Evolutionary conservation across 2,113 vertebrate genomes (phyloP), one percentile per base, ranked within the genome.

Genomic region (Zonotrichia leucophrys): DNA sequence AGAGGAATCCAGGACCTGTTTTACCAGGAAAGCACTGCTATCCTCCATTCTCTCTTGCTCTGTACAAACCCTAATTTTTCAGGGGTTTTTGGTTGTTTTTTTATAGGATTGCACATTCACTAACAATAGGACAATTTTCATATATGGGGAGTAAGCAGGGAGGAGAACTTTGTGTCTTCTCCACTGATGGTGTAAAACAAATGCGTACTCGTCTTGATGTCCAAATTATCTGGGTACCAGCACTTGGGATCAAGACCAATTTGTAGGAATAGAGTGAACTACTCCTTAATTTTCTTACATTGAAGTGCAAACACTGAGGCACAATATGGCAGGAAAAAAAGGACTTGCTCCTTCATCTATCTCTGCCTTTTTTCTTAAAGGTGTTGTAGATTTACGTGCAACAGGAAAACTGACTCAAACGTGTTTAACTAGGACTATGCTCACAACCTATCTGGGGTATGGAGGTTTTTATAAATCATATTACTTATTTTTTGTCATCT

Each of bases 401-500:
- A 62, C 33, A 41, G 49, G 30, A 82, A 93, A 74, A 84, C 23
- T 56, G 56, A 90, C 69, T 89, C 58, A 72, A 75, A 69, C 1
- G 0, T 74, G 31, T 78, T 77, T 75, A 75, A 49, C 53, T n/a
- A 75, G 31, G 35, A 83, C 25, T 53, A 35, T 16, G 28, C 7
- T 89, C 81, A 81, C 23, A 35, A 24, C 28, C 33, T 69, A 30
- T 59, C 79, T 64, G 31, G 47, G 12, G 6, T 70, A 70, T 28
- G 46, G 25, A 88, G 41, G n/a, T 27, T 93, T 94, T 86, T 77
- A 89, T 93, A 95, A 95, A 92, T 82, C 83, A 53, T 44, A 66
- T 60, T 58, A 44, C 50, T 86, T 85, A 44, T 24, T 49, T 68
- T 93, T 92, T 92, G 67, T 47, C 37, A 67, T 90, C 35, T 83